These are phyloP conservation scores for Parnassius smintheus DNA, from an alignment of 2,888 invertebrate species.

Conservation along the genomic window DNA sequence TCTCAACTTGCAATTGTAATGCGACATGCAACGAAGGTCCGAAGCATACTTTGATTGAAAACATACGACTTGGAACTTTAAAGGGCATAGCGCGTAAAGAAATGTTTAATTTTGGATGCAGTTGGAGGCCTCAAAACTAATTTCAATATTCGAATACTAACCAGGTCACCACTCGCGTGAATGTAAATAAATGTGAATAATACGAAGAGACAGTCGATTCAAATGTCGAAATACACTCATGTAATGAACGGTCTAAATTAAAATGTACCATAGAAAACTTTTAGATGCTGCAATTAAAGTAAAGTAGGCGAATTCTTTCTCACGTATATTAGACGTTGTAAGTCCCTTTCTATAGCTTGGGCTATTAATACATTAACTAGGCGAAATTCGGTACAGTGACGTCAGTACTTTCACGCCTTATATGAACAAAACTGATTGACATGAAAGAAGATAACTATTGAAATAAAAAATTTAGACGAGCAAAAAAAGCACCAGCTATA, in stretches of 20 bases:
- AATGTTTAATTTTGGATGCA: conserved; percentile 17
- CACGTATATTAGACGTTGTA: conserved; percentile 40
- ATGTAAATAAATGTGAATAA: conserved; percentile 27
- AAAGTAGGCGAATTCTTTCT: conserved; percentile 41
- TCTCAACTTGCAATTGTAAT: not conserved
- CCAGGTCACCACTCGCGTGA: conserved; percentile 22
- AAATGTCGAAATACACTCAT: conserved; percentile 16
- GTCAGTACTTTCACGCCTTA: conserved; percentile 77
- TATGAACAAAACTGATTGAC: conserved; percentile 67
- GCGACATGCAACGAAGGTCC: not conserved
- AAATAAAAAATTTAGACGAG: conserved; percentile 66
- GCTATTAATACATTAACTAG: conserved; percentile 51
- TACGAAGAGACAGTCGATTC: conserved; percentile 18
- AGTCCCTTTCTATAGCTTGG: conserved; percentile 48
- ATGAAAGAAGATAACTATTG: conserved; percentile 75
- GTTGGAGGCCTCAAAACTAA: conserved; percentile 16
- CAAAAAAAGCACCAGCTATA: conserved; percentile 70
- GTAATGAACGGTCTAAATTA: conserved; percentile 24
- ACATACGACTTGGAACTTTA: not conserved
- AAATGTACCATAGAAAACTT: conserved; percentile 20
- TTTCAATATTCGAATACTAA: conserved; percentile 24
- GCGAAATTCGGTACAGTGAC: conserved; percentile 65
- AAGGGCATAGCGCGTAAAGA: not conserved
- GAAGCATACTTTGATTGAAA: not conserved
- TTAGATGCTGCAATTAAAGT: conserved; percentile 23